Conservation (phyloP, 2,113 vertebrate species). For the Benitochromis conjunctus region DNA sequence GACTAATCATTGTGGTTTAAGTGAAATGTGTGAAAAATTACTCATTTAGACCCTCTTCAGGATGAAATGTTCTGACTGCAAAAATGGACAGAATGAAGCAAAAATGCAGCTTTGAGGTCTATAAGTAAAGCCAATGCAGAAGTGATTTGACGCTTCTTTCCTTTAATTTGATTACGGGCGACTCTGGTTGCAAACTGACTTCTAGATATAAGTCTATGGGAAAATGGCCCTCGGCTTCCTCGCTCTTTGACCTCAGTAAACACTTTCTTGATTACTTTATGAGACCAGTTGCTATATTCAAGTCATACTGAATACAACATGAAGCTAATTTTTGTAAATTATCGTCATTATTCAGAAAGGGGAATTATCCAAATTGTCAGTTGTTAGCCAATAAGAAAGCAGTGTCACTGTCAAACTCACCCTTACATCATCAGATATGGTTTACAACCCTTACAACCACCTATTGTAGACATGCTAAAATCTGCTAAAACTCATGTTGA, state of each 20-base stretch:
- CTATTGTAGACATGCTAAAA: too few relatives aligned
- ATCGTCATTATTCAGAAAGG: not conserved
- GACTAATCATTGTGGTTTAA: not conserved
- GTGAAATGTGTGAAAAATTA: not conserved
- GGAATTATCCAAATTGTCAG: not conserved
- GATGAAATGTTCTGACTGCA: not conserved
- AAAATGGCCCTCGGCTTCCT: not conserved
- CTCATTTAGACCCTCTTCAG: not conserved
- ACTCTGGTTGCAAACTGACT: not conserved
- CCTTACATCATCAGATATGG: not conserved
- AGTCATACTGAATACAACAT: not conserved
- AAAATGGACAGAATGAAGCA: not conserved
- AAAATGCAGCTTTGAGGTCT: not conserved
- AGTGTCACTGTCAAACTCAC: not conserved
- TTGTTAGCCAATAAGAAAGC: not conserved
- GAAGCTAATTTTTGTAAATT: not conserved
- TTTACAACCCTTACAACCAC: not conserved
- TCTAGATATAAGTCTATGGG: not conserved
- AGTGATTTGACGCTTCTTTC: not conserved
- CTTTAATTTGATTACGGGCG: not conserved
- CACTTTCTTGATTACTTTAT: not conserved
- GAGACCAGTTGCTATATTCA: not conserved
- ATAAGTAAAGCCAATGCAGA: not conserved
- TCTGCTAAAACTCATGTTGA: too few relatives aligned
- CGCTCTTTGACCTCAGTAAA: not conserved